These are phyloP conservation scores for Microctonus aethiopoides DNA, from an alignment of 2,888 invertebrate species.

Conservation along the genomic window DNA sequence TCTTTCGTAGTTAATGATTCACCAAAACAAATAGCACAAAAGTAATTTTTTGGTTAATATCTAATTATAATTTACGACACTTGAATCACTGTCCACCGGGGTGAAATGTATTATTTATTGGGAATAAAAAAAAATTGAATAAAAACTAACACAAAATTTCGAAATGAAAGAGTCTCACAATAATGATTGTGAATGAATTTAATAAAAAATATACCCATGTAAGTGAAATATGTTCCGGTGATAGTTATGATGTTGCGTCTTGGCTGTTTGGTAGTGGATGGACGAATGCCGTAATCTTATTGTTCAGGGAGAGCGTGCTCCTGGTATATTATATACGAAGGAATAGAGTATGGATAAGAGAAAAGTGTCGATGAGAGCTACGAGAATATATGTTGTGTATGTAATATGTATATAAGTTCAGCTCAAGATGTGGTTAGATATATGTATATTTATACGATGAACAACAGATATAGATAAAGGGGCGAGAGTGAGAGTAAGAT, in stretches of 20 bases:
- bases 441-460: constrained; percentile 9
- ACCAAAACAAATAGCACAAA: neutral
- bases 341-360: constrained; percentile 20
- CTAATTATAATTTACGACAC: neutral
- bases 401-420: neutral
- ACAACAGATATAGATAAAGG: constrained; percentile 19
- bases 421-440: too few relatives aligned
- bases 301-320: constrained; percentile 23
- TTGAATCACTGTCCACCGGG: neutral
- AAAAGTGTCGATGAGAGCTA: constrained; percentile 15
- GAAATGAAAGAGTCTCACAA: constrained; percentile 3
- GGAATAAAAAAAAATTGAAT: neutral
- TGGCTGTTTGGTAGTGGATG: constrained; percentile 37
- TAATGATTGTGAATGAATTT: too few relatives aligned
- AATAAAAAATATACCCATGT: too few relatives aligned
- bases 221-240: neutral
- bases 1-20: neutral
- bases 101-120: neutral
- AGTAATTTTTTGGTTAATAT: neutral
- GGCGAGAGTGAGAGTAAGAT: constrained; percentile 25
- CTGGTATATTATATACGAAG: neutral
- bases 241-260: constrained; percentile 14
- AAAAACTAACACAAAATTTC: neutral
- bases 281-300: constrained; percentile 20
- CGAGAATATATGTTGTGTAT: neutral